These are phyloP conservation scores for Esox lucius DNA, from an alignment of 2,797 vertebrate genomes.

Conservation along the genomic window DNA sequence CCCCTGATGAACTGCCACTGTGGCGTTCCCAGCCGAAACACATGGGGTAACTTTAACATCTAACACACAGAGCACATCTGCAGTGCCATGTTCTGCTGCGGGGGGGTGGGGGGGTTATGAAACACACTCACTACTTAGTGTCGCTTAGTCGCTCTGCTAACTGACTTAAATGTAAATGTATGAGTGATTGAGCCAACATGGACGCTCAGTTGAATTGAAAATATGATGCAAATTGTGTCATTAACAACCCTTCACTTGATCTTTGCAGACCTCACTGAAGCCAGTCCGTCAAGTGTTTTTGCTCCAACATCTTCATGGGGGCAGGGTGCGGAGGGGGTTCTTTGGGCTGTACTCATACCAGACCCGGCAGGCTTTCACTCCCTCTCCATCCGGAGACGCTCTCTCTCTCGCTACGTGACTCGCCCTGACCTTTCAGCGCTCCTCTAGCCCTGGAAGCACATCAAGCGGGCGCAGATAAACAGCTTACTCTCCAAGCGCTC, in stretches of 20 bases:
- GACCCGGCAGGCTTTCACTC: slow-evolving; percentile 34
- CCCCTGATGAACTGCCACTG: slow-evolving; percentile 61
- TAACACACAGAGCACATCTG: background rate
- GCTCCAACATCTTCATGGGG: slow-evolving; percentile 37
- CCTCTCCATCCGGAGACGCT: slow-evolving; percentile 1
- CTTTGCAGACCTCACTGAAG: slow-evolving; percentile 31
- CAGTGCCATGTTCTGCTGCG: background rate
- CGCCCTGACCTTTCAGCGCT: slow-evolving; percentile 66
- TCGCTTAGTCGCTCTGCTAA: no score
- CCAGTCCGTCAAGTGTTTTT: background rate
- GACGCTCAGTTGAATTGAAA: background rate
- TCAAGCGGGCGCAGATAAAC: slow-evolving; percentile 70
- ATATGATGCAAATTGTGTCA: background rate
- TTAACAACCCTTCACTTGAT: slow-evolving; percentile 30
- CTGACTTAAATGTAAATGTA: no score
- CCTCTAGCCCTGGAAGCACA: slow-evolving; percentile 70
- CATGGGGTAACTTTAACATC: background rate
- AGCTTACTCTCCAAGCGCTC: slow-evolving; percentile 68
- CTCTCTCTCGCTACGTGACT: slow-evolving; percentile 15
- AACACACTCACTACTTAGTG: no score
- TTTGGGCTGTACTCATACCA: slow-evolving; percentile 41
- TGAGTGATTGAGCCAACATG: slow-evolving; percentile 19
- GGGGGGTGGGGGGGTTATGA: no score
- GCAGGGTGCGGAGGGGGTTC: slow-evolving; percentile 44
- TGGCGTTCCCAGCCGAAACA: background rate